phyloP scores from a whole-genome alignment of 2,797 vertebrate species.

The Yasuhikotakia modesta region DNA sequence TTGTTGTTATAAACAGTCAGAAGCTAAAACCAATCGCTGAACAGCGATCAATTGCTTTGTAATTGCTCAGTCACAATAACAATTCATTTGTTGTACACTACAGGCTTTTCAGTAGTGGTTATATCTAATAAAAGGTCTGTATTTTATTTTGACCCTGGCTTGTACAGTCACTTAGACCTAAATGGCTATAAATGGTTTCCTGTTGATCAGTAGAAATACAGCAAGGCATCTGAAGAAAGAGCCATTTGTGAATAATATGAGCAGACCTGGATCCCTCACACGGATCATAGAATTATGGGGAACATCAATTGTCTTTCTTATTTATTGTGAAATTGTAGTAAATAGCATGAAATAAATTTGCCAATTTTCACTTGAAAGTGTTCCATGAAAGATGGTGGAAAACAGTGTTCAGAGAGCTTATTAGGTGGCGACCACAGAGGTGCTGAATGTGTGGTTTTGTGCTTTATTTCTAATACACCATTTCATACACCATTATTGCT shows the following conservation, averaged over 20 bases:
- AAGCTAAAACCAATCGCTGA: no score
- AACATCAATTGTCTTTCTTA: background rate
- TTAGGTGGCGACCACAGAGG: background rate
- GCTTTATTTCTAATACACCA: background rate
- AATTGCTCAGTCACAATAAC: background rate
- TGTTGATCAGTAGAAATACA: background rate
- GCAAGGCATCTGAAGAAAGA: background rate
- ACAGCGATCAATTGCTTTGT: no score
- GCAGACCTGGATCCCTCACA: conserved; percentile 2
- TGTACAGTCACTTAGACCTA: background rate
- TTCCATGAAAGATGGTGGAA: background rate
- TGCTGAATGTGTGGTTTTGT: background rate
- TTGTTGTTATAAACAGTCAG: no score
- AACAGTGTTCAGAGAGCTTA: background rate
- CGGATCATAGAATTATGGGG: background rate
- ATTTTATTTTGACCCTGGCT: background rate
- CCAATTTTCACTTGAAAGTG: background rate
- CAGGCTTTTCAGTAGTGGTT: background rate
- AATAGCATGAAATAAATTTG: background rate
- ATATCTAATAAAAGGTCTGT: background rate
- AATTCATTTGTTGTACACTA: background rate
- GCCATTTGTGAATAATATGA: background rate
- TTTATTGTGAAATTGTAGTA: background rate
- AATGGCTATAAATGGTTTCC: background rate
- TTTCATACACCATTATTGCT: background rate